Evolutionary conservation across 2,797 vertebrate species (phyloP).

Genomic region (Mormyrus hasselquistii): DNA sequence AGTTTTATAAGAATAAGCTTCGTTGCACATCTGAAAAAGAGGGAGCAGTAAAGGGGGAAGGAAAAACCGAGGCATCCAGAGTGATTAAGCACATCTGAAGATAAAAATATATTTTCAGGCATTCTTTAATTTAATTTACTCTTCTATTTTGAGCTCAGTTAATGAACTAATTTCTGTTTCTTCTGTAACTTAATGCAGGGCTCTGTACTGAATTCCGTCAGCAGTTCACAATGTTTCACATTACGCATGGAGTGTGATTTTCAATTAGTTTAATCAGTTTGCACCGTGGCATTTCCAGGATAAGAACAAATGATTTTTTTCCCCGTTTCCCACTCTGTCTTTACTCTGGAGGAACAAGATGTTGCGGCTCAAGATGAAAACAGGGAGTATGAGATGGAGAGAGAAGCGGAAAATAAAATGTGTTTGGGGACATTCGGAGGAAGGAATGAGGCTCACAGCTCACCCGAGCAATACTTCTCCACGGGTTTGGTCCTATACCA

Average conservation of each 20-base stretch:
- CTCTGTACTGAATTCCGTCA: background rate
- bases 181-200: background rate
- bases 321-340: background rate
- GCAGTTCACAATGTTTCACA: background rate
- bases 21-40: background rate
- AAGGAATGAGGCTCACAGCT: background rate
- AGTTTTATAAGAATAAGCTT: constrained; percentile 8
- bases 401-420: background rate
- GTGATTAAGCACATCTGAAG: constrained; percentile 13
- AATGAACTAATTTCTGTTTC: constrained; percentile 17
- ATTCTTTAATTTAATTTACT: constrained; percentile 23
- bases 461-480: background rate
- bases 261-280: constrained; percentile 19
- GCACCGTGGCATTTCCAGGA: background rate
- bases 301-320: background rate
- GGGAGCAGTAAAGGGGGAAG: background rate
- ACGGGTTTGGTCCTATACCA: background rate
- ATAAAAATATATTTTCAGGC: constrained; percentile 9
- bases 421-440: background rate
- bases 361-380: background rate
- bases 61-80: background rate
- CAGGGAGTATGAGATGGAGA: background rate
- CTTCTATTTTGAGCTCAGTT: constrained; percentile 1
- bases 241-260: constrained; percentile 11
- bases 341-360: background rate